Base-by-base conservation (phyloP, 2,113 vertebrate genomes). In the Epinephelus fuscoguttatus region DNA sequence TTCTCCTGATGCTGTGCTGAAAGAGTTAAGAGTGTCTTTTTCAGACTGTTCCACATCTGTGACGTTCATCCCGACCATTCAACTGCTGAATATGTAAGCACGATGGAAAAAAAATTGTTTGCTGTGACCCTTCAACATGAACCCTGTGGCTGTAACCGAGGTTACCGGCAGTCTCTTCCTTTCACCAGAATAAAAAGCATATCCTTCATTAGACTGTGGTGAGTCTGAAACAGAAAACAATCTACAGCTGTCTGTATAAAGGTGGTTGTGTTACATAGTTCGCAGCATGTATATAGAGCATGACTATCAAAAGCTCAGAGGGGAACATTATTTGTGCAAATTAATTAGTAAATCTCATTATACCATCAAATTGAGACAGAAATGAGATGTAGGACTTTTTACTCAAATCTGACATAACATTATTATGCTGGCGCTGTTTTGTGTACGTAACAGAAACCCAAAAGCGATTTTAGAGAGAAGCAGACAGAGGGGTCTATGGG, bases 81-180 rank as follows among this genome's bases (percentile, higher is more conserved):
- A 77, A 25, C 40, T 27, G 59, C 52, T 69, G 67, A 60, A 60
- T 61, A 53, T 67, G 25, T 79, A 37, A 70, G 62, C 25, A 13
- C 52, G 50, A 13, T 79, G 27, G 27, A 50, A 60, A 47, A 71
- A 74, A 7, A 62, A 42, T 68, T 45, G 50, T 60, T 78, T 56
- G 62, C 64, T 47, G 25, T 82, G 63, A 81, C 45, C 57, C 61
- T 60, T 27, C 52, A 66, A 76, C 49, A 27, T 30, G 21, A 78
- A 50, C 37, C 49, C 33, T 50, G 59, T 82, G 17, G 49, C 75
- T 42, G 60, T 60, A 61, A 66, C 64, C 1, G n/a, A 25, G 63
- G 75, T 23, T 74, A 17, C 70, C 37, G 45, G 53, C 61, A 63
- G 53, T 69, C 42, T 72, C n/a, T 81, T 82, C 57, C 37, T 78